Conservation (phyloP, 2,888 invertebrate species). For the Gymnosoma rotundatum region DNA sequence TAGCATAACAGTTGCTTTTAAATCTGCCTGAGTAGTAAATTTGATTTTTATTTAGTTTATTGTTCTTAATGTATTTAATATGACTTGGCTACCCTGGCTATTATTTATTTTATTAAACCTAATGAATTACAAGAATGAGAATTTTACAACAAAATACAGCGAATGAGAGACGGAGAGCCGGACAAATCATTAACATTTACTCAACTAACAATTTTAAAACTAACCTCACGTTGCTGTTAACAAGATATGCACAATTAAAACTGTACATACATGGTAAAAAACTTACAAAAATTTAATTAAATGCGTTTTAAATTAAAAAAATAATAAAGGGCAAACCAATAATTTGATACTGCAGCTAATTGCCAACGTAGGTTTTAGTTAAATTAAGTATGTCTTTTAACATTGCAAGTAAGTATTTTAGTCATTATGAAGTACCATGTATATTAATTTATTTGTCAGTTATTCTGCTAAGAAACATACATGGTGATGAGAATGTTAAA, state of each 20-base stretch:
- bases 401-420: background rate
- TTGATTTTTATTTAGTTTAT: background rate
- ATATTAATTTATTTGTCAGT: conserved; percentile 6
- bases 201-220: conserved; percentile 39
- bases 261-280: conserved; percentile 51
- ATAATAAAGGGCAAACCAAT: background rate
- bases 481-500: conserved; percentile 51
- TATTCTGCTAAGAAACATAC: conserved; percentile 32
- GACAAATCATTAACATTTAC: conserved; percentile 27
- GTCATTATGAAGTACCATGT: conserved; percentile 60
- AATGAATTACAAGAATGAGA: conserved; percentile 28
- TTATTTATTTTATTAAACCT: conserved; percentile 18
- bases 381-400: too few relatives aligned
- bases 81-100: conserved; percentile 8
- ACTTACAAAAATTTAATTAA: background rate
- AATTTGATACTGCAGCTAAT: background rate
- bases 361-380: too few relatives aligned
- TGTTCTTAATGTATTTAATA: background rate
- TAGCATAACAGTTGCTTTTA: too few relatives aligned
- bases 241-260: background rate
- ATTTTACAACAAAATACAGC: conserved; percentile 44
- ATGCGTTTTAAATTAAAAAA: background rate
- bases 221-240: conserved; percentile 56
- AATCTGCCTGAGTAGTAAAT: too few relatives aligned
- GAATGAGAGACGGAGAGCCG: conserved; percentile 54